A percentile compares a stretch with the other conserved stretches of the same genome.
phyloP scores from a whole-genome alignment of 2,113 vertebrate genomes.

The Carassius auratus region DNA sequence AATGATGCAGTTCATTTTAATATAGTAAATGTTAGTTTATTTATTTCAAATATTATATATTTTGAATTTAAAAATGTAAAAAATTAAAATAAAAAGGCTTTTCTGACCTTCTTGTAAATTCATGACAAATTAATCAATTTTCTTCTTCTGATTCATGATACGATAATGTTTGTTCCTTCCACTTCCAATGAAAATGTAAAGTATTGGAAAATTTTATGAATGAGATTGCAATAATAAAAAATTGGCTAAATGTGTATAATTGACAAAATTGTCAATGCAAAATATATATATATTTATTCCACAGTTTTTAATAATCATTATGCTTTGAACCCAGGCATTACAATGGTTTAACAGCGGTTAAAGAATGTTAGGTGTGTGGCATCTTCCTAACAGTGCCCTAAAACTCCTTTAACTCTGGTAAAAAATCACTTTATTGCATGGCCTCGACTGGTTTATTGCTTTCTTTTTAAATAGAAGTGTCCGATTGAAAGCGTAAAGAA shows the following conservation, averaged over 20 bases:
- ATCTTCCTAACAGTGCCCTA: background rate
- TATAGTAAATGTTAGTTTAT: background rate
- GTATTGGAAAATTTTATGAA: background rate
- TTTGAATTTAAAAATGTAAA: background rate
- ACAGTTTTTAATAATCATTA: background rate
- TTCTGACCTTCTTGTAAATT: background rate
- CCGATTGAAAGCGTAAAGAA: background rate
- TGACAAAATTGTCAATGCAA: background rate
- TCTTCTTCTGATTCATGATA: background rate
- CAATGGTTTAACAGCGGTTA: background rate
- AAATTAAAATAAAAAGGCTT: too few relatives aligned
- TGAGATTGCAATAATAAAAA: background rate
- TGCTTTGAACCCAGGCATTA: background rate
- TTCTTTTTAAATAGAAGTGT: background rate
- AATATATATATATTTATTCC: too few relatives aligned
- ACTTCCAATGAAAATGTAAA: background rate
- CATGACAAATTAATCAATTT: background rate
- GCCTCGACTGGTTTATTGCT: background rate
- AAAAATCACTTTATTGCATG: background rate
- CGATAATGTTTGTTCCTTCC: background rate
- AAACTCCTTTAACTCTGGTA: background rate
- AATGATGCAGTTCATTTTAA: background rate
- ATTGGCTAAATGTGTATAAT: background rate
- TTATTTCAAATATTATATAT: background rate
- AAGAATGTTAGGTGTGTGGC: background rate